Base-by-base conservation (phyloP, 2,888 invertebrate species). In the Cacoxenus indagator region DNA sequence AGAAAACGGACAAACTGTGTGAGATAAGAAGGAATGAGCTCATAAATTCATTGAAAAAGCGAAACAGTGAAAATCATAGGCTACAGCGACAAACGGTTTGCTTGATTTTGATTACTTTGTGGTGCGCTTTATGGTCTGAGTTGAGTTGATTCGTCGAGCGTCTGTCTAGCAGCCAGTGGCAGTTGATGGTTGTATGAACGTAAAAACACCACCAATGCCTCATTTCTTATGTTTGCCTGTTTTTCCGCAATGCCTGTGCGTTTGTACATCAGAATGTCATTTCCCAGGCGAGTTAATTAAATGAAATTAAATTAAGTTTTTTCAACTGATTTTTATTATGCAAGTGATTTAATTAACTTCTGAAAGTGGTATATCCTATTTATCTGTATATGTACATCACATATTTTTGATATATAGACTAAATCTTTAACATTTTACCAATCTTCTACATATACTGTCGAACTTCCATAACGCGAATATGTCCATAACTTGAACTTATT, bases 241-340 rank as follows among this genome's bases (percentile, higher is more conserved):
- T 19, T 31, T 14, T 45, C 45, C 43, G 5, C 24, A 43, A 11
- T 31, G 55, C n/a, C 70, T 31, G 72, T 72, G 64, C 75, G 76
- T 82, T 73, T 73, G 74, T 77, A 76, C 22, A 22, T 19, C 22
- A 22, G 24, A 11, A 29, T 76, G 81, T 81, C 80, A 75, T 80
- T 83, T 85, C 81, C 84, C 83, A 75, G 75, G 83, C 81, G 83
- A 84, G 80, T 86, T 86, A 87, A 87, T 87, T 87, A 86, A 86
- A 85, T 81, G 84, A 83, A 83, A 87, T 86, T 85, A 83, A 85
- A 86, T 85, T 86, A 84, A 78, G 77, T 81, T 78, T 81, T 76
- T 77, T 75, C 78, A 76, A 73, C 77, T 81, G 73, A 77, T 80
- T 80, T 81, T 83, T 81, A 81, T 81, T 79, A 82, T 82, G 83